Conservation (phyloP, 2,113 vertebrate genomes). For the Gambusia holbrooki region DNA sequence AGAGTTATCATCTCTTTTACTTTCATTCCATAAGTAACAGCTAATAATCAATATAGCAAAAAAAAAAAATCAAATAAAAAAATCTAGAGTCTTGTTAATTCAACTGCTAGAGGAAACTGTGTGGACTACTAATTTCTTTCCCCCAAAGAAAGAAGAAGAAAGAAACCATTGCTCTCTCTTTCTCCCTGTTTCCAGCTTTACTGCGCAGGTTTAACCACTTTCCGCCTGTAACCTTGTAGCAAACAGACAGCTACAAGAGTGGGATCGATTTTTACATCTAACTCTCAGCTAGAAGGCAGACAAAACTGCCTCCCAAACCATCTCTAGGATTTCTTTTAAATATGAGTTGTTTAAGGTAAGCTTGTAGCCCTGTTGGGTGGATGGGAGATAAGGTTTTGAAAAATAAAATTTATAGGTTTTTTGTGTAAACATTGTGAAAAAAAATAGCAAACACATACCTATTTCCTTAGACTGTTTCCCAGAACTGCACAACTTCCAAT, state of each 20-base stretch:
- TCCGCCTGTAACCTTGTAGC: neutral
- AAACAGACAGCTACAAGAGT: slow-evolving; percentile 7
- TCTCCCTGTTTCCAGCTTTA: slow-evolving; percentile 6
- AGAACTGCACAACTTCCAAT: slow-evolving; percentile 14
- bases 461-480: neutral
- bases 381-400: neutral
- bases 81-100: slow-evolving; percentile 10
- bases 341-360: neutral
- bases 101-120: neutral
- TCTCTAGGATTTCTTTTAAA: neutral
- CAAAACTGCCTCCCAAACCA: slow-evolving; percentile 7
- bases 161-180: neutral
- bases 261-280: neutral
- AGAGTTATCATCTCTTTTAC: neutral
- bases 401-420: neutral
- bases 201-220: slow-evolving; percentile 7
- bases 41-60: slow-evolving; percentile 7
- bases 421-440: neutral
- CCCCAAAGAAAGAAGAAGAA: neutral
- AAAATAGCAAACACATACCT: neutral
- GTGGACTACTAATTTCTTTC: slow-evolving; percentile 11
- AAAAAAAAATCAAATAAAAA: neutral
- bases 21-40: neutral
- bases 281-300: neutral
- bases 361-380: neutral